These are phyloP conservation scores for Crossocerus cetratus DNA, from an alignment of 2,888 invertebrate genomes.

Conservation along the genomic window DNA sequence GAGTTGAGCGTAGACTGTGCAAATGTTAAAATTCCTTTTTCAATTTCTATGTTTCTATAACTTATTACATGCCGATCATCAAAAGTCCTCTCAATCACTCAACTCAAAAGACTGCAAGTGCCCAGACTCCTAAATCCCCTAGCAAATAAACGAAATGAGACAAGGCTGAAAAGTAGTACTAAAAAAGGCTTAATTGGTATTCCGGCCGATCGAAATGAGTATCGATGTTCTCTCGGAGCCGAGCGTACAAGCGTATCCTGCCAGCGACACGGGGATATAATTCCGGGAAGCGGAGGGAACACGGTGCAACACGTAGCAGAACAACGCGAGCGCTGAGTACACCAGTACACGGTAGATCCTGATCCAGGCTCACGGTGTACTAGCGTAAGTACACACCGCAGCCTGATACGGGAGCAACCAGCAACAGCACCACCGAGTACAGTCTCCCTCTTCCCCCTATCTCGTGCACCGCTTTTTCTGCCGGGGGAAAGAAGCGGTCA, in stretches of 20 bases:
- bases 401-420: constrained; percentile 29
- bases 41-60: too few relatives aligned
- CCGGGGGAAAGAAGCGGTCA: constrained; percentile 28
- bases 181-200: too few relatives aligned
- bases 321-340: neutral
- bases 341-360: constrained; percentile 44
- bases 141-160: too few relatives aligned
- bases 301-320: constrained; percentile 14
- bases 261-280: constrained; percentile 16
- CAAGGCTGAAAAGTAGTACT: too few relatives aligned
- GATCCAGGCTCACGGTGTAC: constrained; percentile 46
- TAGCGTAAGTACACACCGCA: neutral
- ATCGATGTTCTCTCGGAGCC: too few relatives aligned
- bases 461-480: constrained; percentile 33
- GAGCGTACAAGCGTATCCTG: constrained; percentile 6
- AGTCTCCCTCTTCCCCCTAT: constrained; percentile 25
- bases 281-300: constrained; percentile 4
- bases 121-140: too few relatives aligned
- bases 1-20: too few relatives aligned
- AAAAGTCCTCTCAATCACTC: too few relatives aligned
- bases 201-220: too few relatives aligned
- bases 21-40: too few relatives aligned
- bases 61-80: too few relatives aligned
- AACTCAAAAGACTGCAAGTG: too few relatives aligned
- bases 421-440: neutral